Evolutionary conservation across 2,888 invertebrate genomes (phyloP), one percentile per base, ranked within the genome.

Genomic region (Notocelia uddmanniana): DNA sequence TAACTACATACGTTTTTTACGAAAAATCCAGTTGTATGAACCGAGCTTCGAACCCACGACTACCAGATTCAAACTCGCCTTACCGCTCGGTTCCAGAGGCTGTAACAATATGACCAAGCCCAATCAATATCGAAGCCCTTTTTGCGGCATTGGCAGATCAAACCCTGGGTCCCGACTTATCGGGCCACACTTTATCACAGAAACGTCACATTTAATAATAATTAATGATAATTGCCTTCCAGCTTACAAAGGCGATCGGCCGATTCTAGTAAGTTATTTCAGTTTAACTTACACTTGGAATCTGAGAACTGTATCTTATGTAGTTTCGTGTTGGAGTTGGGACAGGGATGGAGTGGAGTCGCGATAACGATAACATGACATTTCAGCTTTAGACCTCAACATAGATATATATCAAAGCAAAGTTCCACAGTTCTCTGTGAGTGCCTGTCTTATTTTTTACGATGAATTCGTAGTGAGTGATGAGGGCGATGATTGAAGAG

Each of bases 161-260:
- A 68, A 60, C 50, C 68, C 83, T 89, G 91, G 91, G 85, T 90
- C 92, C 90, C 90, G 91, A 92, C 91, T 92, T 93, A 93, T 93
- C 93, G 89, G 90, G 80, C 84, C 79, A 78, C 88, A 92, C 91
- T 93, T 92, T 91, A 92, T 93, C 93, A 92, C 84, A 77, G 78
- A 85, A 87, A 82, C 88, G 92, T 92, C 92, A 89, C 90, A 91
- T 93, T 93, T 93, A 93, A 93, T 93, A 92, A 93, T 93, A 92
- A 93, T 93, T 92, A 93, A 93, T 93, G 93, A 91, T 93, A 93
- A 93, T 93, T 93, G 93, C 92, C 89, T 89, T 86, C 87, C 84
- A 90, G 93, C 93, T 93, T 92, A 92, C 89, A 90, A 91, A 93
- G 91, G 92, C 93, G 92, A 93, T 93, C 90, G 93, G 90, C 88